Evolutionary conservation across 1,140 invertebrate species (phyloP), one percentile per base, ranked within the genome.

Genomic region (Oryctes rhinoceros): DNA sequence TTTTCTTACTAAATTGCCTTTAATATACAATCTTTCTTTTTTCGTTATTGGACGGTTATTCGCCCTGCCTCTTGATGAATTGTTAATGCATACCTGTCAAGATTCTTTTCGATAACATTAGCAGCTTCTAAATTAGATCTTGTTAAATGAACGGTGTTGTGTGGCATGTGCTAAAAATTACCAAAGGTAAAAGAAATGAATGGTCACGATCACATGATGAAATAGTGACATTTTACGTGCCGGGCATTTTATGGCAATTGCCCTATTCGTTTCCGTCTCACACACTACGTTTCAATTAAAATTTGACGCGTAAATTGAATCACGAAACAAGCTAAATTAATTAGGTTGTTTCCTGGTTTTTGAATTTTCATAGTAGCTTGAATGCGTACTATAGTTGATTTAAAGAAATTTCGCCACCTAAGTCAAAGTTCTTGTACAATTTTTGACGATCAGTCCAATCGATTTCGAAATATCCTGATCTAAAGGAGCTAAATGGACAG

Each of bases 1-100:
- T 59, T 59, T 59, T 59, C 53, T 59, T 59, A 59, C 10, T 59
- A 59, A 59, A 59, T 59, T 59, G 53, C 53, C 53, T 59, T 15
- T 59, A 59, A 59, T 59, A 59, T 59, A 18, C 10, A 0, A 44
- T 44, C 0, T 4, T 59, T 59, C 18, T 53, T 59, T 59, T 18
- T 59, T 44, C 5, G 5, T 44, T 59, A 18, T 13, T 15, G 18
- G n/a, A 59, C 53, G 53, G 53, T 59, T 59, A 59, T 18, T 59
- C 18, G 53, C 15, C 53, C 53, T 15, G 18, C 53, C 53, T 59
- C 18, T 18, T 59, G 53, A 59, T n/a, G 6, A 59, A 15, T 18
- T 59, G 53, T 59, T 59, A n/a, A 18, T 18, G 18, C n/a, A 59
- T 59, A n/a, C n/a, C 49, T 53, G 11, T 53, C 39, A 44, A 53